Evolutionary conservation across 2,113 vertebrate species (phyloP).

Genomic region (Macrotis lagotis): DNA sequence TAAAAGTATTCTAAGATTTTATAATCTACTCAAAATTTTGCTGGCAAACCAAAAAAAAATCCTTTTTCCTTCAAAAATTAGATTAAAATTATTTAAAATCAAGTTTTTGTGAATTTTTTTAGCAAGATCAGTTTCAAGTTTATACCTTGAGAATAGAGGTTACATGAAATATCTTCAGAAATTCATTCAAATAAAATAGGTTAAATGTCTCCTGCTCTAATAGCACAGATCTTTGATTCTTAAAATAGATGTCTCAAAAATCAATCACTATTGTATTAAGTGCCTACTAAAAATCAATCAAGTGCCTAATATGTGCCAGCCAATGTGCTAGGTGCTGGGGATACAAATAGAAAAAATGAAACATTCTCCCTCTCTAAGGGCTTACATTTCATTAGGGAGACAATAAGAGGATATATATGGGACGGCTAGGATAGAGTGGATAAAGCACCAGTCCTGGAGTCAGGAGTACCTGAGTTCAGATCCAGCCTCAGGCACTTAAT

Average conservation of each 20-base stretch:
- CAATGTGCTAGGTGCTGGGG: not conserved
- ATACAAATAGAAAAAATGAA: not conserved
- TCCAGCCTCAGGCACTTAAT: no score
- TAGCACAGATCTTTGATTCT: not conserved
- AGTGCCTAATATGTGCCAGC: not conserved
- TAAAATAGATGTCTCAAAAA: not conserved
- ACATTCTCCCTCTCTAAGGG: not conserved
- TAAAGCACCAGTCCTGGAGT: no score
- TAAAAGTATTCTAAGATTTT: not conserved
- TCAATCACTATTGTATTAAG: not conserved
- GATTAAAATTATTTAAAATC: not conserved
- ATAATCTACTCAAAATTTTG: slow-evolving; percentile 15
- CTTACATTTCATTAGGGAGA: not conserved
- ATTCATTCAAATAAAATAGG: not conserved
- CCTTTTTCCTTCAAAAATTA: not conserved
- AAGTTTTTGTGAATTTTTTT: slow-evolving; percentile 34
- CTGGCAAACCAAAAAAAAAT: not conserved
- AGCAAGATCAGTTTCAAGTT: slow-evolving; percentile 21
- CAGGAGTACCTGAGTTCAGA: no score
- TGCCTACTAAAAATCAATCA: no score
- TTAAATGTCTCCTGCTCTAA: not conserved
- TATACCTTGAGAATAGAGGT: slow-evolving; percentile 13
- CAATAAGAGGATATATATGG: not conserved
- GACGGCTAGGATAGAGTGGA: no score
- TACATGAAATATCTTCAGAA: not conserved